A percentile compares a stretch with the other conserved stretches of the same genome.
phyloP scores from a whole-genome alignment of 2,113 vertebrate species.

The Calyptommatus sinebrachiatus region DNA sequence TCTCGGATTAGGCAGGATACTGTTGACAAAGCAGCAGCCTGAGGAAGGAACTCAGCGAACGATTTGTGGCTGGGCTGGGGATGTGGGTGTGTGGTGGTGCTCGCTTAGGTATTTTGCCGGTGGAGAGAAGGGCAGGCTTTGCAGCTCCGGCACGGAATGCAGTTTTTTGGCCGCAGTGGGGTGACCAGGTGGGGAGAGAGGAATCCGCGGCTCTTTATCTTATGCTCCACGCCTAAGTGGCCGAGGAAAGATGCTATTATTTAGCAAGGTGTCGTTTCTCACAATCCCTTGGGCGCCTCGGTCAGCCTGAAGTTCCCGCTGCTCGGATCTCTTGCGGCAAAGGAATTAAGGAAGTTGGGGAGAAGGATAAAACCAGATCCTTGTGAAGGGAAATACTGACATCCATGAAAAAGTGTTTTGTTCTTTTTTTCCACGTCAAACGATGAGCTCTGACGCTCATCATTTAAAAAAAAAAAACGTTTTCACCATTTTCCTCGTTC shows the following conservation, averaged over 20 bases:
- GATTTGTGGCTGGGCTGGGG: neutral
- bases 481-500: neutral
- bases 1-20: neutral
- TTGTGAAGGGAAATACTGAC: neutral
- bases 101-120: neutral
- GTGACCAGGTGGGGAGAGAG: neutral
- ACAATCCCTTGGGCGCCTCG: too few relatives aligned
- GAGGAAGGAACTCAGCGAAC: neutral
- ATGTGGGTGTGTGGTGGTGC: too few relatives aligned
- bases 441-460: neutral
- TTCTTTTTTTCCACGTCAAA: neutral
- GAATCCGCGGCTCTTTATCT: neutral
- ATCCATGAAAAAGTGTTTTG: too few relatives aligned
- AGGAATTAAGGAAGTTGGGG: too few relatives aligned
- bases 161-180: neutral
- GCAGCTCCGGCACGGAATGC: neutral
- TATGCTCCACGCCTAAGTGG: too few relatives aligned
- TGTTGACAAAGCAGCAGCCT: neutral
- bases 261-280: neutral
- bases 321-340: neutral
- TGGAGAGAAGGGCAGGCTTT: too few relatives aligned
- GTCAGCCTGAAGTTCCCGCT: too few relatives aligned
- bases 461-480: fast-evolving
- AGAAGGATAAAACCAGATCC: neutral
- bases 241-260: neutral